Evolutionary conservation across 2,113 vertebrate genomes (phyloP).

Genomic region (Hyla sarda): DNA sequence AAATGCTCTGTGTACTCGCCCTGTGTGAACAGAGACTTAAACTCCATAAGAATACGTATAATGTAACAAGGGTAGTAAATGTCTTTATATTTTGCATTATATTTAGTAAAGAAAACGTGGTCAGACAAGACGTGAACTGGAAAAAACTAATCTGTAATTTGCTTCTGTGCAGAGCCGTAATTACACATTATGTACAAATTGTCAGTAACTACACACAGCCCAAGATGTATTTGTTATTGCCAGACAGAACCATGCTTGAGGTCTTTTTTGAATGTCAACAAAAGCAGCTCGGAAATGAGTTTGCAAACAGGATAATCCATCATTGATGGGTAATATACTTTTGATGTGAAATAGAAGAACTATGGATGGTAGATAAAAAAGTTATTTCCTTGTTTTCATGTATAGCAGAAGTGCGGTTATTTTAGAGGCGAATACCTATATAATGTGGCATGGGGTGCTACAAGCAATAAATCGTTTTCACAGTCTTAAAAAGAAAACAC

Average conservation of each 20-base stretch:
- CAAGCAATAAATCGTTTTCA: not conserved
- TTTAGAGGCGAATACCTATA: not conserved
- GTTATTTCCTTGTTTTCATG: not conserved
- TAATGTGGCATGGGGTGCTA: not conserved
- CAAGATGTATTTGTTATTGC: constrained; percentile 14
- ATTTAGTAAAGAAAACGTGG: not conserved
- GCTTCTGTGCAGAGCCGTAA: constrained; percentile 4
- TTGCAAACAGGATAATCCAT: constrained; percentile 20
- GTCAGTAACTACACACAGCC: not conserved
- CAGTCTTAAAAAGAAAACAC: not conserved
- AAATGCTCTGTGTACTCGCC: no score
- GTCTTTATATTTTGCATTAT: not conserved
- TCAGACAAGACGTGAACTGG: not conserved
- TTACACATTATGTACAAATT: constrained; percentile 6
- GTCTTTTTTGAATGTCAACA: constrained; percentile 29
- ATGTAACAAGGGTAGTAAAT: not conserved
- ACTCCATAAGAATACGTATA: not conserved
- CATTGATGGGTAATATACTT: not conserved
- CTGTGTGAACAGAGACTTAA: no score
- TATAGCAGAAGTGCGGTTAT: not conserved
- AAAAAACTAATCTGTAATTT: not conserved
- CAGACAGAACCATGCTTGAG: not conserved
- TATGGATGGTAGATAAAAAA: not conserved
- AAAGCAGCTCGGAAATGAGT: constrained; percentile 17
- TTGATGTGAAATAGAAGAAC: not conserved